A percentile compares a stretch with the other conserved stretches of the same genome.
Evolutionary conservation across 2,888 invertebrate species (phyloP).

Genomic region (Erebia epiphron): DNA sequence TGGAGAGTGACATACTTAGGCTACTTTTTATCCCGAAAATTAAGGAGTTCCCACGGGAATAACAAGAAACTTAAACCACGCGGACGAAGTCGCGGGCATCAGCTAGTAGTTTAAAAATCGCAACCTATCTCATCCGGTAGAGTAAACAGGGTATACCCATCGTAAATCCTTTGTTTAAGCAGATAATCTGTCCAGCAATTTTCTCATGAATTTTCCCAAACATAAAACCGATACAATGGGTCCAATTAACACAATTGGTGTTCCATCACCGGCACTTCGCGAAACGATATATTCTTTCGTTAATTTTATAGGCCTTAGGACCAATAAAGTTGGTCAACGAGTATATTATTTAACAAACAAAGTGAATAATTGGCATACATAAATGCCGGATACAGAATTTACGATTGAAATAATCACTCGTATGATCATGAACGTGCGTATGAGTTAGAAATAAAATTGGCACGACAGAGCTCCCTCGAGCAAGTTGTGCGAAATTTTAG

Average conservation of each 20-base stretch:
- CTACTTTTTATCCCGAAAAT: too few relatives aligned
- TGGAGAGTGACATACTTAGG: too few relatives aligned
- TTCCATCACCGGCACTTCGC: conserved; percentile 33
- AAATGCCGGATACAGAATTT: too few relatives aligned
- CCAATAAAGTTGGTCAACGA: conserved; percentile 21
- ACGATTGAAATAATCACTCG: background rate
- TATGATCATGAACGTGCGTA: background rate
- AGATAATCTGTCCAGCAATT: conserved; percentile 24
- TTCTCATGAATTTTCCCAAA: conserved; percentile 19
- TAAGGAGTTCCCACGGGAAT: too few relatives aligned
- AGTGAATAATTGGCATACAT: conserved; percentile 5
- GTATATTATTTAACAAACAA: conserved; percentile 18
- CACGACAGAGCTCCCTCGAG: background rate
- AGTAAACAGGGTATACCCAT: background rate
- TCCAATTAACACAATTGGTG: conserved; percentile 39
- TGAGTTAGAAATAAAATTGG: background rate
- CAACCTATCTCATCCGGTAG: background rate
- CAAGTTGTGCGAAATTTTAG: background rate
- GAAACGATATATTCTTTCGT: conserved; percentile 36
- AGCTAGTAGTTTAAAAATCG: too few relatives aligned
- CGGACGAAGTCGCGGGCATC: too few relatives aligned
- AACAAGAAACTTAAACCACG: too few relatives aligned
- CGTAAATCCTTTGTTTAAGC: conserved; percentile 25
- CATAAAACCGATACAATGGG: conserved; percentile 13
- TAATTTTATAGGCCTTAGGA: conserved; percentile 27